Evolutionary conservation across 1,140 invertebrate species (phyloP), one percentile per base, ranked within the genome.

Genomic region (Penaeus chinensis): DNA sequence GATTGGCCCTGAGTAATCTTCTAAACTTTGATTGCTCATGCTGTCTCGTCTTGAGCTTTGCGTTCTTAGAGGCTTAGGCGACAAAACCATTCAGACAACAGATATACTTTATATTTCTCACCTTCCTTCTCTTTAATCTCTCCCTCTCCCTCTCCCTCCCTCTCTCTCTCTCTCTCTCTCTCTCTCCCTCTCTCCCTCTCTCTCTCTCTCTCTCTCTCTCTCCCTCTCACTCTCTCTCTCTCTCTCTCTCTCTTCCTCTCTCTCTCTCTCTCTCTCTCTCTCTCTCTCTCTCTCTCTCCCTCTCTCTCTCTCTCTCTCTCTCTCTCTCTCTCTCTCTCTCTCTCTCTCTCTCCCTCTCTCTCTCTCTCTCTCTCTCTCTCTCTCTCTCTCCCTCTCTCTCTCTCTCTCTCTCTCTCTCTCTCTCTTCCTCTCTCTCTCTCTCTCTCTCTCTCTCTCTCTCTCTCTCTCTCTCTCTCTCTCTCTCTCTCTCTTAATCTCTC

Each of bases 401-500:
- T 60, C 0, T 78, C 54, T 60, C 71, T 60, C 60, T 77, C 0
- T 77, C n/a, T 76, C 54, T 61, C 24, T 63, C 54, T 61, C 22
- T 78, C 84, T 85, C 61, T 78, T 22, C 37, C n/a, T 81, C n/a
- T 54, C 79, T 27, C 37, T 27, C 19, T 84, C 66, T 74, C 42
- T 27, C 27, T 42, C 16, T 24, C 32, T 7, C n/a, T 62, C 24
- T 65, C 22, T 27, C 65, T 42, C 60, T 37, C 60, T 77, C 60
- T 27, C 60, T 27, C 60, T 63, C 74, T 85, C 60, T 77, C 71
- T 78, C 16, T 60, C 0, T 78, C 54, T 60, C 71, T 60, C 60
- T 77, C 0, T 77, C n/a, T 76, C 54, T 61, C 24, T 63, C 54
- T 60, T 10, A 63, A 13, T 61, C 22, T 78, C 84, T 85, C 61